Conservation (phyloP, 2,113 vertebrate species). For the Grammomys surdaster region DNA sequence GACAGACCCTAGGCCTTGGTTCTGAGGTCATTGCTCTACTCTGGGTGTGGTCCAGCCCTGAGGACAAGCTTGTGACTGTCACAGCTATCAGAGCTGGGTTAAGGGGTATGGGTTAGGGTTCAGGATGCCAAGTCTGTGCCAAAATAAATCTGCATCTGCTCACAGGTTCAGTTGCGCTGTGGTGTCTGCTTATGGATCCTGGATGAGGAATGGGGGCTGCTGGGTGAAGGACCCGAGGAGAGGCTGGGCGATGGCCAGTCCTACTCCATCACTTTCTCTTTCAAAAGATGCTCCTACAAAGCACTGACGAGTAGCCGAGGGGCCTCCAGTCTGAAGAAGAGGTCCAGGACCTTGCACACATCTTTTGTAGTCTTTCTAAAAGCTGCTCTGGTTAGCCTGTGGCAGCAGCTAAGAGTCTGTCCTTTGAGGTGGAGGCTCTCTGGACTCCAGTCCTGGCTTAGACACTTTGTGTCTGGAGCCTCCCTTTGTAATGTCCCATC, state of each 20-base stretch:
- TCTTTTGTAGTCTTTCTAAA: background rate
- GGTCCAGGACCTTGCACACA: background rate
- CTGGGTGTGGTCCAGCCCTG: background rate
- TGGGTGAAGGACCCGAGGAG: background rate
- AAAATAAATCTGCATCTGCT: conserved; percentile 75
- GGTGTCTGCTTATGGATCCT: conserved; percentile 2
- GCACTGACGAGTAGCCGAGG: background rate
- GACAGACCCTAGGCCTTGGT: background rate
- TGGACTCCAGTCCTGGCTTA: background rate
- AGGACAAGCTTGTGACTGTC: background rate
- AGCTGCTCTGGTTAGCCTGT: background rate
- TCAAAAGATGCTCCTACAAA: background rate
- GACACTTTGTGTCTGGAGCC: background rate
- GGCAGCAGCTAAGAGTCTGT: background rate
- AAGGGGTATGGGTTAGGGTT: background rate
- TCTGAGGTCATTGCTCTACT: background rate
- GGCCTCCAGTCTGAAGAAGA: background rate
- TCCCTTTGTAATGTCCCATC: background rate
- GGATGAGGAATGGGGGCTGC: background rate
- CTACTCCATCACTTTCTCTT: background rate
- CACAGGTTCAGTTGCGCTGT: background rate
- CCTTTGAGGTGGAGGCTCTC: background rate
- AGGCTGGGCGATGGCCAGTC: background rate
- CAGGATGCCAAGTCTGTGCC: conserved; percentile 45
- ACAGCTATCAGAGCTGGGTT: background rate